Evolutionary conservation across 2,888 invertebrate species (phyloP).

Genomic region (Deilephila elpenor): DNA sequence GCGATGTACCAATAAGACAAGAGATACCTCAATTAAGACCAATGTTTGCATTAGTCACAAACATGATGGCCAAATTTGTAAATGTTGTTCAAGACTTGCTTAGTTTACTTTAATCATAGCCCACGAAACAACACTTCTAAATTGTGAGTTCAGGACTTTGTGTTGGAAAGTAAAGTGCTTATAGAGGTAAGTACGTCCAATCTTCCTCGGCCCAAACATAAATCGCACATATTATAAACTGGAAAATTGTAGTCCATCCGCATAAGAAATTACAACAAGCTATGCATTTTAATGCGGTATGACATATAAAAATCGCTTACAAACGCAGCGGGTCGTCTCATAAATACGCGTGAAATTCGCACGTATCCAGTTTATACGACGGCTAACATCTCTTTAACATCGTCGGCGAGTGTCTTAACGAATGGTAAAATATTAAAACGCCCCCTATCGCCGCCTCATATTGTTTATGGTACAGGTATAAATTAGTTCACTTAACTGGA

Average conservation of each 20-base stretch:
- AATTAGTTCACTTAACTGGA: slow-evolving; percentile 81
- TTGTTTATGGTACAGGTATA: slow-evolving; percentile 81
- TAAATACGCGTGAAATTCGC: slow-evolving; percentile 62
- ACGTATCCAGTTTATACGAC: slow-evolving; percentile 59
- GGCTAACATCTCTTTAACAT: slow-evolving; percentile 62
- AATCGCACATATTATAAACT: slow-evolving; percentile 9
- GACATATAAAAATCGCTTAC: slow-evolving; percentile 49
- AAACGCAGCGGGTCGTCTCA: slow-evolving; percentile 53
- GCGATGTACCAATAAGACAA: too few species aligned
- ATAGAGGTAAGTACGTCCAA: not conserved
- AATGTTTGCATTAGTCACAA: too few species aligned
- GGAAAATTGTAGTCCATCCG: slow-evolving; percentile 27
- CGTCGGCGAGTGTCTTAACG: slow-evolving; percentile 23
- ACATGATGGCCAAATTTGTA: too few species aligned
- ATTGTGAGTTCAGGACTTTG: too few species aligned
- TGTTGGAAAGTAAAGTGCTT: too few species aligned
- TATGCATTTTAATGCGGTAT: slow-evolving; percentile 43
- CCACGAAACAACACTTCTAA: too few species aligned
- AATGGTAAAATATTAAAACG: slow-evolving; percentile 29
- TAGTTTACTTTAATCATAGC: too few species aligned
- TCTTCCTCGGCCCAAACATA: not conserved
- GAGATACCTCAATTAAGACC: too few species aligned
- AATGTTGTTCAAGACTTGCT: too few species aligned
- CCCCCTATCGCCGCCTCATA: slow-evolving; percentile 53
- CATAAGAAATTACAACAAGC: slow-evolving; percentile 31